phyloP scores from a whole-genome alignment of 2,113 vertebrate genomes.

The Lepus americanus region DNA sequence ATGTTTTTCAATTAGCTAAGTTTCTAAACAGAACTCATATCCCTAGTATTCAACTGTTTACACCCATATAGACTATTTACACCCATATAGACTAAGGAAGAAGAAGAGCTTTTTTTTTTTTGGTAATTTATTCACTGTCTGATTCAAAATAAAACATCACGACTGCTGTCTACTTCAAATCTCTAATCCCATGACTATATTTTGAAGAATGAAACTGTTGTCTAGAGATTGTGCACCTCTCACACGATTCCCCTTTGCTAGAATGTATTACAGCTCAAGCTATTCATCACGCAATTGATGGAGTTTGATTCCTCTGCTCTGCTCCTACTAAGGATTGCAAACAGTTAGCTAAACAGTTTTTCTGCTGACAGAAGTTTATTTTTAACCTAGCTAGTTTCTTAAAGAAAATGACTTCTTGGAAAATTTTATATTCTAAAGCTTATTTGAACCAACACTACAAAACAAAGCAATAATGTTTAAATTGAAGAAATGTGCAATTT shows the following conservation, averaged over 20 bases:
- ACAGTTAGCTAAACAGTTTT: constrained; percentile 69
- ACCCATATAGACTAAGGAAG: not conserved
- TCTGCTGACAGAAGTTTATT: constrained; percentile 79
- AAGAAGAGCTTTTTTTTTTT: not conserved
- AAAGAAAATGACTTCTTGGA: constrained; percentile 70
- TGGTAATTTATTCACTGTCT: constrained; percentile 39
- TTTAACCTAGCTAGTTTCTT: constrained; percentile 70
- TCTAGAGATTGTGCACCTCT: not conserved
- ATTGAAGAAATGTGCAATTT: constrained; percentile 62
- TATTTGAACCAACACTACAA: constrained; percentile 63
- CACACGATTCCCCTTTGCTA: not conserved
- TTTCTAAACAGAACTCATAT: not conserved
- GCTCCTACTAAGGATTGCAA: constrained; percentile 62
- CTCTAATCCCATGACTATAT: not conserved
- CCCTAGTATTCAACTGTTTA: constrained; percentile 24
- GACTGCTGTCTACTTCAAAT: not conserved
- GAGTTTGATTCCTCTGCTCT: constrained; percentile 64
- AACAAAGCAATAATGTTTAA: constrained; percentile 69
- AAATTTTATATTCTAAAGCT: constrained; percentile 62
- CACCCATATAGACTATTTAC: not conserved
- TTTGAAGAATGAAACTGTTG: constrained; percentile 57
- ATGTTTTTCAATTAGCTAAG: constrained; percentile 67
- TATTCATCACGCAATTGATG: constrained; percentile 73
- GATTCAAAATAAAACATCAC: constrained; percentile 54
- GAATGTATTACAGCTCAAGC: not conserved